Conservation (phyloP, 2,888 invertebrate genomes). For the Chalcis sispes region DNA sequence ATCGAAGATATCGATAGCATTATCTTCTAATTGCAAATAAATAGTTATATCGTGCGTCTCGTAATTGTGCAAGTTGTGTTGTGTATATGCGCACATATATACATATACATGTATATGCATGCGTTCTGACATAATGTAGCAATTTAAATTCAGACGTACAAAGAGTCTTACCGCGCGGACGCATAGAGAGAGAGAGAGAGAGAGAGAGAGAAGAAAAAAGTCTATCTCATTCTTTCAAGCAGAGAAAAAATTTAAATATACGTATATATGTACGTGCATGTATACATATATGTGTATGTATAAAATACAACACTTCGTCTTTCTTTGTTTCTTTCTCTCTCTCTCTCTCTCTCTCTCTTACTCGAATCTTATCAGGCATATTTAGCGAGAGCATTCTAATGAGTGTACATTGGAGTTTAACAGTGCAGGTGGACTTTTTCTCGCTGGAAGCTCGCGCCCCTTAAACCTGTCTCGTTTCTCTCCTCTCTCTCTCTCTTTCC, state of each 20-base stretch:
- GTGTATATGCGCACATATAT: too few relatives aligned
- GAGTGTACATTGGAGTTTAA: neutral
- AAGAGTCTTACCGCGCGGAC: slow-evolving; percentile 1
- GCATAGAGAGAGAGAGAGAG: neutral
- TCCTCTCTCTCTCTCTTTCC: neutral
- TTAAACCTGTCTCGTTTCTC: too few relatives aligned
- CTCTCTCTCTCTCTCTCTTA: too few relatives aligned
- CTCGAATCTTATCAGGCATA: too few relatives aligned
- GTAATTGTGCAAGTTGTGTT: slow-evolving; percentile 1
- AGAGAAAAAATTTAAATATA: slow-evolving; percentile 43
- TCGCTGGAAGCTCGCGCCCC: neutral
- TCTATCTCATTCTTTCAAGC: neutral
- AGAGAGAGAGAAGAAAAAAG: neutral
- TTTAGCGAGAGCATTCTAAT: slow-evolving; percentile 21
- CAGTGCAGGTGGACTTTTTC: too few relatives aligned
- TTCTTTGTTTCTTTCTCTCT: too few relatives aligned
- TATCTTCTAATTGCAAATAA: slow-evolving; percentile 50
- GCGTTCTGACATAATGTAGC: slow-evolving; percentile 46
- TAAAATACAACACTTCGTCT: too few relatives aligned
- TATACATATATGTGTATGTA: neutral
- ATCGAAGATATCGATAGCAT: slow-evolving; percentile 32
- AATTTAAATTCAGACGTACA: slow-evolving; percentile 46
- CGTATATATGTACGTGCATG: too few relatives aligned
- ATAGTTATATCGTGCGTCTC: slow-evolving; percentile 40
- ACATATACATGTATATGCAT: too few relatives aligned